Conservation (phyloP, 2,113 vertebrate genomes). For the Trichechus manatus region DNA sequence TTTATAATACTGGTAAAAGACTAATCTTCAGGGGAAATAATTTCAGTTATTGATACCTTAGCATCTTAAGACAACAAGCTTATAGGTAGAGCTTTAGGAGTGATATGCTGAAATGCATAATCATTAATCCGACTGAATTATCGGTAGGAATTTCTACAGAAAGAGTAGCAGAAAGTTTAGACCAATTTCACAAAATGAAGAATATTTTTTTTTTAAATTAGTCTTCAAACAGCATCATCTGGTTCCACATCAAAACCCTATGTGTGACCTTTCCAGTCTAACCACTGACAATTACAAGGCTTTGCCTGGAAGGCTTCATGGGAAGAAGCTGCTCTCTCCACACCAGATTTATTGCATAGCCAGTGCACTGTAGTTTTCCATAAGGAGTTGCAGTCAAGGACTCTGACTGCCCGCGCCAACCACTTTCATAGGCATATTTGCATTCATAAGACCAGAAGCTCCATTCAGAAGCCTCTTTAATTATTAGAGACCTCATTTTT, state of each 20-base stretch:
- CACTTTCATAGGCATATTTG: no score
- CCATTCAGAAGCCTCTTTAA: neutral
- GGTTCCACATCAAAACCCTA: neutral
- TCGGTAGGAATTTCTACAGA: neutral
- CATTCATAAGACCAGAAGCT: neutral
- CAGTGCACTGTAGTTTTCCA: neutral
- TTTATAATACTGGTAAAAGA: neutral
- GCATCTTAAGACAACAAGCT: neutral
- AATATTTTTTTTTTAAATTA: neutral
- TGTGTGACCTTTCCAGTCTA: neutral
- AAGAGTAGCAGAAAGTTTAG: neutral
- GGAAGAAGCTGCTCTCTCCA: neutral
- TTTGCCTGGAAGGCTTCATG: neutral
- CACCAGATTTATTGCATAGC: neutral
- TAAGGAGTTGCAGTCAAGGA: neutral
- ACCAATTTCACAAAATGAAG: conserved; percentile 1
- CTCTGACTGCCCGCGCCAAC: neutral
- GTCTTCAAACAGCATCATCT: neutral
- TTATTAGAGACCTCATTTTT: no score
- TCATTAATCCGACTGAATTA: neutral
- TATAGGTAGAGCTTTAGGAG: neutral
- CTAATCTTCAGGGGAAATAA: neutral
- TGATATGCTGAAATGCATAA: neutral
- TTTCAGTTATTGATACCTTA: neutral
- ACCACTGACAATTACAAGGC: neutral